These are phyloP conservation scores for Xiphorhynchus erythropygius DNA, from an alignment of 2,797 vertebrate genomes.

Conservation along the genomic window DNA sequence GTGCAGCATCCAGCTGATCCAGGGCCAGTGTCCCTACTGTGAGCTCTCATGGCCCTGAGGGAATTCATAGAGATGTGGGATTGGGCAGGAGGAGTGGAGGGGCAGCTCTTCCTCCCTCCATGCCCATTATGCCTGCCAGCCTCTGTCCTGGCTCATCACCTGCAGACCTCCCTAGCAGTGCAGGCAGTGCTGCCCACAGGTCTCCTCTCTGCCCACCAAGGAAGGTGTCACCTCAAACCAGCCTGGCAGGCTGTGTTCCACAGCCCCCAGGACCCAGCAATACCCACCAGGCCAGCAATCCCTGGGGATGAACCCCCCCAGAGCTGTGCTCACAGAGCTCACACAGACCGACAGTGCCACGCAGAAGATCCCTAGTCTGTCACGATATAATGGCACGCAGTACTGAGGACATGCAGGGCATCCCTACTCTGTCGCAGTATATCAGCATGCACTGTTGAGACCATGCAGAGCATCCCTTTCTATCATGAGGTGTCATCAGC, in stretches of 20 bases:
- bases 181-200: neutral
- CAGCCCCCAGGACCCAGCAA: too few relatives aligned
- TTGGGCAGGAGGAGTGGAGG: fast-evolving
- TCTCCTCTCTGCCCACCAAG: fast-evolving
- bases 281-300: neutral
- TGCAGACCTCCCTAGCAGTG: fast-evolving
- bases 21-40: fast-evolving
- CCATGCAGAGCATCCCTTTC: neutral
- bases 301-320: neutral
- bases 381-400: fast-evolving
- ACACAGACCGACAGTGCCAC: fast-evolving
- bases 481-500: fast-evolving
- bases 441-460: neutral
- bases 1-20: fast-evolving
- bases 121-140: neutral
- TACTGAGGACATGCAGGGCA: neutral
- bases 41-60: fast-evolving
- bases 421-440: neutral
- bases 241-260: neutral
- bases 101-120: neutral
- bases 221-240: fast-evolving
- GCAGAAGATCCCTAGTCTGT: neutral
- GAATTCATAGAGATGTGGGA: neutral
- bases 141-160: neutral
- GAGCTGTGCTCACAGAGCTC: neutral